Evolutionary conservation across 2,888 invertebrate genomes (phyloP).

Genomic region (Ypsolopha scabrella): DNA sequence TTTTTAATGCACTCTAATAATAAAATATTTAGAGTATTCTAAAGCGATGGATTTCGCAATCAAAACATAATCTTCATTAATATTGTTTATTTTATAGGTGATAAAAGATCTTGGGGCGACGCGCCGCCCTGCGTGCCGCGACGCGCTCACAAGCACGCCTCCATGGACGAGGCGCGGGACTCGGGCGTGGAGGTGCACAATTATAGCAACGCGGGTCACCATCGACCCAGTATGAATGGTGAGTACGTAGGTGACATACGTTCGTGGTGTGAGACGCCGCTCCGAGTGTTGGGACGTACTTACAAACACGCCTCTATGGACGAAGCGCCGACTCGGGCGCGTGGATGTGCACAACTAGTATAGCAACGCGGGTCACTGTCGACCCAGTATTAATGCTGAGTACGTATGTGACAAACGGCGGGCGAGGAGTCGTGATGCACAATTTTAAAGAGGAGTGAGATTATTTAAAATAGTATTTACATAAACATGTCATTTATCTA

Average conservation of each 20-base stretch:
- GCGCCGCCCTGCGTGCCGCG: slow-evolving; percentile 34
- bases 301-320: slow-evolving; percentile 42
- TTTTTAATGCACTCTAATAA: no score
- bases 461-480: no score
- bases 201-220: slow-evolving; percentile 50
- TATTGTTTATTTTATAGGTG: slow-evolving; percentile 20
- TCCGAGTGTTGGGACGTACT: slow-evolving; percentile 29
- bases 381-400: slow-evolving; percentile 28
- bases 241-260: slow-evolving; percentile 35
- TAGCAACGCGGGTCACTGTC: slow-evolving; percentile 45
- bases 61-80: no score
- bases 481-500: no score
- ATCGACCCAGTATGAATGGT: slow-evolving; percentile 31
- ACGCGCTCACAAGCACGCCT: slow-evolving; percentile 46
- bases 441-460: no score
- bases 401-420: no score
- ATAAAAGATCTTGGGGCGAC: slow-evolving; percentile 38
- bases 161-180: slow-evolving; percentile 43
- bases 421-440: no score
- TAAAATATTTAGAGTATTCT: no score
- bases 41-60: no score
- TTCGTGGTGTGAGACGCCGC: slow-evolving; percentile 38
- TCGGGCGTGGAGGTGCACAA: slow-evolving; percentile 51
- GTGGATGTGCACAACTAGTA: slow-evolving; percentile 43
- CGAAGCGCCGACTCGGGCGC: slow-evolving; percentile 55